Evolutionary conservation across 2,113 vertebrate species (phyloP), one percentile per base, ranked within the genome.

Genomic region (Brachypodius melanocephalos): DNA sequence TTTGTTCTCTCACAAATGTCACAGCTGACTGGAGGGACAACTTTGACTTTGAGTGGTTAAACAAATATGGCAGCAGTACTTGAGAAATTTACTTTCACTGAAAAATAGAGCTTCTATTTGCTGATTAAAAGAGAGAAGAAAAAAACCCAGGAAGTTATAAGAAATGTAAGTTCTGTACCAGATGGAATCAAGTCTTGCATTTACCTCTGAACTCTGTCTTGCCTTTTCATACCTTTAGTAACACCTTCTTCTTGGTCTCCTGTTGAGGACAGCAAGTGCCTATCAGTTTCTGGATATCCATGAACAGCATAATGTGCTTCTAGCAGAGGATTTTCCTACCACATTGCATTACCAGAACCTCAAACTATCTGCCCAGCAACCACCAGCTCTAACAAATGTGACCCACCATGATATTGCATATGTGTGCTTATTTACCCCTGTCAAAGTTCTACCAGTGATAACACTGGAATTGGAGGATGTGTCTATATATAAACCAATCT

Each of bases 191-290:
- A 69, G 17, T 12, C 26, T 66, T 74, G 40, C n/a, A 54, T 21
- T 66, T 62, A 80, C 24, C 12, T 26, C 43, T 24, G 38, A 86
- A 18, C 2, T 84, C 46, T 42, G 1, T 42, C 66, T 69, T 85
- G 28, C 4, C 29, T 88, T 65, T 62, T 79, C 19, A 3, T 57
- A 28, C 13, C 21, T 55, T 55, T 54, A 77, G 40, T 38, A 42
- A 43, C 40, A 26, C 5, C 0, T 0, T 4, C 16, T 1, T 5
- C 69, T 45, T 0, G 0, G 31, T 21, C 58, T 79, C 28, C 58
- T 68, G 18, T 40, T 67, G 69, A 75, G 57, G 21, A 51, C 29
- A 43, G n/a, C 8, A 73, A 8, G 11, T 36, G 7, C 21, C 68
- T 42, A 5, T 21, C 16, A 52, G 28, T 19, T 52, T 75, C 61